A percentile compares a stretch with the other conserved stretches of the same genome.
Conservation (phyloP, 2,888 invertebrate species). For the Leucoptera coffeella region DNA sequence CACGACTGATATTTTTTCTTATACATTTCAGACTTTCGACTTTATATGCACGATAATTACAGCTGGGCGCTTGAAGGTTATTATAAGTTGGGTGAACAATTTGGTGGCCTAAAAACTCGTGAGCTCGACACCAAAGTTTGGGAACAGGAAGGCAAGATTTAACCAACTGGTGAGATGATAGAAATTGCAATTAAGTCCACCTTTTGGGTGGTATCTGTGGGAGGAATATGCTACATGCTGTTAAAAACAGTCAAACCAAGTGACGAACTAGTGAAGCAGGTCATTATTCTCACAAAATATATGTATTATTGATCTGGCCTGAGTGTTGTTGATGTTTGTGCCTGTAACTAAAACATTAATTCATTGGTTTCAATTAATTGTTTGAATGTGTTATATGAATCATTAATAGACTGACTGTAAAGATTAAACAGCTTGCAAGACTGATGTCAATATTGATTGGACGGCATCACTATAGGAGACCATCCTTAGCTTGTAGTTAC, state of each 20-base stretch:
- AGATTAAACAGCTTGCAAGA: background rate
- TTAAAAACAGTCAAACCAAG: constrained; percentile 49
- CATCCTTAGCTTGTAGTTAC: too few species aligned
- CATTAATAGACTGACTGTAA: too few species aligned
- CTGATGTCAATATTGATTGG: background rate
- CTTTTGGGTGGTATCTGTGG: constrained; percentile 55
- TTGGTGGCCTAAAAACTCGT: constrained; percentile 47
- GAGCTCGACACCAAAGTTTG: constrained; percentile 52
- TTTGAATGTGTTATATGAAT: too few species aligned
- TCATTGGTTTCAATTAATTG: too few species aligned
- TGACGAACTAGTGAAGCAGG: constrained; percentile 49
- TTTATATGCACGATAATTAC: constrained; percentile 60
- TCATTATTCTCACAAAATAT: too few species aligned
- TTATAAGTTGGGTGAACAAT: constrained; percentile 61
- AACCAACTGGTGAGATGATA: constrained; percentile 36
- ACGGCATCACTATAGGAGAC: too few species aligned
- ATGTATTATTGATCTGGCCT: too few species aligned
- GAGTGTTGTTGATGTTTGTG: too few species aligned
- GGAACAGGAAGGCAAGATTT: constrained; percentile 46
- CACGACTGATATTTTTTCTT: too few species aligned
- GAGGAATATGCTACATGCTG: constrained; percentile 56
- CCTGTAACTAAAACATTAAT: too few species aligned
- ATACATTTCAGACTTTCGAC: constrained; percentile 67
- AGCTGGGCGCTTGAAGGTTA: constrained; percentile 62
- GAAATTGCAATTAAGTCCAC: constrained; percentile 38